Base-by-base conservation (phyloP, 2,888 invertebrate species). In the Epinotia bilunana region DNA sequence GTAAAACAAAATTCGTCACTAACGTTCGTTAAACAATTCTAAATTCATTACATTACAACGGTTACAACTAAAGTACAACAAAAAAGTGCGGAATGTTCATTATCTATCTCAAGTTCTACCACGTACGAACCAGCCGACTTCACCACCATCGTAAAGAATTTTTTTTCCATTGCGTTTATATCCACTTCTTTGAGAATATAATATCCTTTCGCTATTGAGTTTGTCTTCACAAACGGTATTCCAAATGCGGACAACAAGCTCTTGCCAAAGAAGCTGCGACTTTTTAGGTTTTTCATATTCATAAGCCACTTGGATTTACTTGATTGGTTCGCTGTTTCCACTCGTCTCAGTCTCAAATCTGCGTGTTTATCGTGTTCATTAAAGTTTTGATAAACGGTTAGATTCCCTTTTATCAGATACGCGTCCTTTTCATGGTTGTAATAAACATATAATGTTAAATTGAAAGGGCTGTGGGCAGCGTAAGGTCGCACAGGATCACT, bases 181-280 rank as follows among this genome's bases (percentile, higher is more conserved):
- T 64, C 64, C 20, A 49, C 64, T 23, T 64, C 64, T 6, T 49
- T 64, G 23, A 64, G 1, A 20, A 7, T 16, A 9, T 64, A 64
- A 49, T 49, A 64, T 49, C 64, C 46, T 23, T 64, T 64, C 23
- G 9, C 23, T 16, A 64, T 16, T 16, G 64, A 64, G 49, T 49
- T 49, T 11, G 23, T 64, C 18, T 64, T 64, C 16, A 16, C 3
- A 23, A 64, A 64, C 2, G 64, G 63, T 64, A 64, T 9, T 46
- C 20, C 63, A 49, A 64, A 64, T 6, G 16, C 20, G 7, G 23
- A 2, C 0, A 64, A 64, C 13, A 64, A 49, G 20, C 16, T 46
- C 6, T 64, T 63, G 46, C 46, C 20, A 39, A 20, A 5, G 12
- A 20, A 46, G n/a, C 46, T 63, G 1, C 7, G 46, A 23, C 63